Evolutionary conservation across 2,797 vertebrate species (phyloP).

Genomic region (Masticophis lateralis): DNA sequence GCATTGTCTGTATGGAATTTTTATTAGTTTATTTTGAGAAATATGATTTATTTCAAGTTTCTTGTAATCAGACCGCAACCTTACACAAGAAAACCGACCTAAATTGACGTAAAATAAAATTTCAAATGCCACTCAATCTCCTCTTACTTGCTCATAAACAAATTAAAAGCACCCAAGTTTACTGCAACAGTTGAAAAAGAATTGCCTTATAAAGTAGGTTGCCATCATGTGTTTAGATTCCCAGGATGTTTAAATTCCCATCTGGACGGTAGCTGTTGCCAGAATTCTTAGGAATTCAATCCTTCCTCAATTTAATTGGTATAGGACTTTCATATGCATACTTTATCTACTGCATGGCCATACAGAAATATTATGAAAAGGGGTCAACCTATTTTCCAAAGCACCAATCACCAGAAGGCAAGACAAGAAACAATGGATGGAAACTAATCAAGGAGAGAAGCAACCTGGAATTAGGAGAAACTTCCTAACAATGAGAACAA

Average conservation of each 20-base stretch:
- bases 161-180: neutral
- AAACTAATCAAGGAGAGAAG: neutral
- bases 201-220: neutral
- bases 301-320: neutral
- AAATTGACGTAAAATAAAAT: neutral
- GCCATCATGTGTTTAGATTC: conserved; percentile 5
- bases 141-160: neutral
- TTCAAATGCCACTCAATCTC: neutral
- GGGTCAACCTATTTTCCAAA: too few relatives aligned
- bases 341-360: neutral
- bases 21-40: neutral
- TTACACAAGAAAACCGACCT: neutral
- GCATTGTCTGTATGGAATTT: neutral
- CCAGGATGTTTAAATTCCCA: conserved; percentile 1
- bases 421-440: neutral
- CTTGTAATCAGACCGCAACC: neutral
- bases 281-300: neutral
- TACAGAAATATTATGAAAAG: neutral
- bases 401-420: too few relatives aligned
- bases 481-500: neutral
- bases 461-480: neutral
- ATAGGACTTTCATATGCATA: neutral
- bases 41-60: neutral
- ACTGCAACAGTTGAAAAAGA: neutral
- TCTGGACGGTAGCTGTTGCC: neutral